Base-by-base conservation (phyloP, 1,140 invertebrate genomes). In the Drosophila ficusphila region DNA sequence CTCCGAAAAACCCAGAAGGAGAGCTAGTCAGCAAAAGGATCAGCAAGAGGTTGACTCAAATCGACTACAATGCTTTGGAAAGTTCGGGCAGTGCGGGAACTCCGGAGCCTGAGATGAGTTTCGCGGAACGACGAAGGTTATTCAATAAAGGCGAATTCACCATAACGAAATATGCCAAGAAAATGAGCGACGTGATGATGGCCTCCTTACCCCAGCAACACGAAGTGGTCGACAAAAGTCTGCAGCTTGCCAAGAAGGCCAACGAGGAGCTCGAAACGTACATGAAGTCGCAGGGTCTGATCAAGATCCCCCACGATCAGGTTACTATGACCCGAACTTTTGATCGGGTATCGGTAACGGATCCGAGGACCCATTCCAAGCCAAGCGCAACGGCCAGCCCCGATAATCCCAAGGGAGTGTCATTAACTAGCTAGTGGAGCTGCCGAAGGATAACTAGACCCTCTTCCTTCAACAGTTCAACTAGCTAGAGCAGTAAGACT, bases 121-220 rank as follows among this genome's bases (percentile, higher is more conserved):
- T 79, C 27, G 48, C 23, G 8, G 76, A 79, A 19, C 58, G 60
- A 4, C 46, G 77, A 0, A 19, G 36, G 9, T 11, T 19, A 2
- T 76, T 79, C 25, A 0, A 64, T 25, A 21, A 60, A 23, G 76
- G 34, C 4, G 79, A 86, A 39, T 85, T 36, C 49, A 76, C 81
- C n/a, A 79, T 85, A 7, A 52, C 76, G 9, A 86, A 23, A 4
- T 18, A 53, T 16, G 70, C 76, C 1, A 53, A 18, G 16, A 67
- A 62, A 19, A 57, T 79, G 47, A 68, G 48, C 29, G 71, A 79
- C 0, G 5, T 31, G 8, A 11, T 76, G 8, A 79, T 79, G 73
- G 34, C 36, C 0, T 2, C 19, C 1, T 0, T 7, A 1, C 4
- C 21, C 0, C n/a, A 3, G 7, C 16, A 47, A 0, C 18, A 3